phyloP scores from a whole-genome alignment of 2,797 vertebrate genomes.

The Peromyscus eremicus region DNA sequence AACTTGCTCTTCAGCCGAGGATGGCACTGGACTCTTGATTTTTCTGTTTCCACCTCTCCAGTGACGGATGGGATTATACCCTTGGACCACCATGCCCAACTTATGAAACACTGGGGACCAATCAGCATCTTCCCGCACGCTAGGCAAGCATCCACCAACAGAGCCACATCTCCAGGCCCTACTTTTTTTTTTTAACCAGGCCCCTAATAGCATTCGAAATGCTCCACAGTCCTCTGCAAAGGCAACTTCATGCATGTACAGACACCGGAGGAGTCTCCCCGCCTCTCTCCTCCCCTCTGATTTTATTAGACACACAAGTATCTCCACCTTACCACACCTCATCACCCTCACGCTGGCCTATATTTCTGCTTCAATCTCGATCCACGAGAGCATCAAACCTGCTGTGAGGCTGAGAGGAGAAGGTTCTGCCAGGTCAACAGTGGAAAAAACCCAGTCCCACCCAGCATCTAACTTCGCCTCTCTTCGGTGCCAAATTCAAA shows the following conservation, averaged over 20 bases:
- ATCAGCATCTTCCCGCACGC: background rate
- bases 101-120: background rate
- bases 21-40: background rate
- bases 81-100: background rate
- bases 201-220: slow-evolving; percentile 1
- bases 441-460: slow-evolving; percentile 79
- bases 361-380: slow-evolving; percentile 59
- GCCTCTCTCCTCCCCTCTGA: background rate
- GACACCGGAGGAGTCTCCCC: background rate
- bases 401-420: slow-evolving; percentile 73
- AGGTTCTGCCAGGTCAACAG: slow-evolving; percentile 70
- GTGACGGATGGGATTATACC: background rate
- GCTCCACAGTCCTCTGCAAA: background rate
- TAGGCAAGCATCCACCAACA: background rate
- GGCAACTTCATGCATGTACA: background rate
- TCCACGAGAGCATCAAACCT: slow-evolving; percentile 66
- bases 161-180: too few species aligned
- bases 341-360: slow-evolving; percentile 57
- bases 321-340: slow-evolving; percentile 59
- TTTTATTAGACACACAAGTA: slow-evolving; percentile 20
- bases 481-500: slow-evolving; percentile 65
- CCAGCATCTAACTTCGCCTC: slow-evolving; percentile 52
- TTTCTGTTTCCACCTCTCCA: background rate
- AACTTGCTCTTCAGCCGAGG: background rate
- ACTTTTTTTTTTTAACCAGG: background rate